A percentile compares a stretch with the other conserved stretches of the same genome.
These are phyloP conservation scores for Bovichtus variegatus DNA, from an alignment of 2,797 vertebrate genomes.

Conservation along the genomic window DNA sequence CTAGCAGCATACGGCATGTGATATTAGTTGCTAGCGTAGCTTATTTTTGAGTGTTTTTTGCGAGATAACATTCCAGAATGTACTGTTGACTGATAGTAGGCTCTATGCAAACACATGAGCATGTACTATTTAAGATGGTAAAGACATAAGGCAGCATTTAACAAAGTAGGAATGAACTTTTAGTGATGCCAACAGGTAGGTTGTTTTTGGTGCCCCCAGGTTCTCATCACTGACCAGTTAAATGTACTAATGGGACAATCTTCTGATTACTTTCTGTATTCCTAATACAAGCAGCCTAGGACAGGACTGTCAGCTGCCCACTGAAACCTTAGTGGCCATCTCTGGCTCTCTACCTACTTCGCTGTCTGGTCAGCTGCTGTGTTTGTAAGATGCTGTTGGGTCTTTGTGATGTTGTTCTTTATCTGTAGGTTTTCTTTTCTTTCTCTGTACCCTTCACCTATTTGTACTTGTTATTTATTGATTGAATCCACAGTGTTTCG, in stretches of 20 bases:
- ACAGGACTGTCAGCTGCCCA: slow-evolving; percentile 29
- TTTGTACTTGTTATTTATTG: slow-evolving; percentile 64
- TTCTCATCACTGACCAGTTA: background rate
- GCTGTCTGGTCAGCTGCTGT: slow-evolving; percentile 58
- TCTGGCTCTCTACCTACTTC: slow-evolving; percentile 30
- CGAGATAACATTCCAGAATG: background rate
- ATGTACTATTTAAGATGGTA: background rate
- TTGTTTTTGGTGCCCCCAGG: rapidly evolving
- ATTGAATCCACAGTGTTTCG: slow-evolving; percentile 64
- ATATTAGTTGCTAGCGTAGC: background rate
- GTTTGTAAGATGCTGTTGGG: slow-evolving; percentile 48
- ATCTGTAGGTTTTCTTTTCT: slow-evolving; percentile 45
- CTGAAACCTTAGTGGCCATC: slow-evolving; percentile 18
- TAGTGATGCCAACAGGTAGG: background rate
- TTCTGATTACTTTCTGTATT: slow-evolving; percentile 30
- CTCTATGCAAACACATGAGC: slow-evolving; percentile 19
- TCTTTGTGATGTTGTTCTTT: slow-evolving; percentile 54
- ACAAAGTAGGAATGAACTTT: background rate
- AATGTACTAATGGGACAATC: slow-evolving; percentile 25
- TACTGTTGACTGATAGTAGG: background rate
- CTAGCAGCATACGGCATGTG: background rate
- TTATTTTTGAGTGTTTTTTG: slow-evolving; percentile 4
- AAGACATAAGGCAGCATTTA: background rate
- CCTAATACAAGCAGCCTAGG: background rate
- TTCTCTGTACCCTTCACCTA: slow-evolving; percentile 46